Evolutionary conservation across 2,113 vertebrate species (phyloP), one percentile per base, ranked within the genome.

Genomic region (Craseonycteris thonglongyai): DNA sequence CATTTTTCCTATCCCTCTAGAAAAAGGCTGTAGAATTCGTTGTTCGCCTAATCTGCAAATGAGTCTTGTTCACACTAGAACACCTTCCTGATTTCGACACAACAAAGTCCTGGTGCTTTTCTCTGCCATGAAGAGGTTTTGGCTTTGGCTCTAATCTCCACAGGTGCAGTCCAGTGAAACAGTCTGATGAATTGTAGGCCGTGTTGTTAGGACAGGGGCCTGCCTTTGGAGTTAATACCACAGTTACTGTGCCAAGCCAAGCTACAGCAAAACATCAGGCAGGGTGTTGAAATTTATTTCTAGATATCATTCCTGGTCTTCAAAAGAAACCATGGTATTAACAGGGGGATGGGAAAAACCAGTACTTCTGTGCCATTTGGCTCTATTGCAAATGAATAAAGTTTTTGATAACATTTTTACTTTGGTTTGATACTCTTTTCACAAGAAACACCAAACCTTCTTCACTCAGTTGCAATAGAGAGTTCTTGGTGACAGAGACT

Each of bases 341-440:
- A 79, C 66, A 26, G 65, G 38, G 30, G 54, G 72, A 45, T 1
- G 0, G n/a, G 40, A 56, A 33, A 61, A 33, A 59, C 47, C 12
- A 12, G 30, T 26, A 15, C 30, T 33, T 54, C 66, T 40, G 61
- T 54, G 82, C 74, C 81, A 24, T 42, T 69, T 88, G 87, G 68
- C 63, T 69, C 85, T 58, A 71, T 51, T 22, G 26, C 51, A 54
- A 76, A 21, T 38, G 22, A 68, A 86, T 71, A 51, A 88, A 65
- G n/a, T 85, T 84, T 66, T 54, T 0, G n/a, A 40, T 63, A 63
- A 88, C 30, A 49, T 84, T 68, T 68, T 66, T 69, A 83, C 84
- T 81, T 81, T 63, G 54, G 84, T 49, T 42, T 88, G 84, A 51
- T 88, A 45, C 11, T 91, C 90, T 91, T 90, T 63, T 56, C 71